Conservation (phyloP, 2,797 vertebrate species). For the Sebastes jordani region DNA sequence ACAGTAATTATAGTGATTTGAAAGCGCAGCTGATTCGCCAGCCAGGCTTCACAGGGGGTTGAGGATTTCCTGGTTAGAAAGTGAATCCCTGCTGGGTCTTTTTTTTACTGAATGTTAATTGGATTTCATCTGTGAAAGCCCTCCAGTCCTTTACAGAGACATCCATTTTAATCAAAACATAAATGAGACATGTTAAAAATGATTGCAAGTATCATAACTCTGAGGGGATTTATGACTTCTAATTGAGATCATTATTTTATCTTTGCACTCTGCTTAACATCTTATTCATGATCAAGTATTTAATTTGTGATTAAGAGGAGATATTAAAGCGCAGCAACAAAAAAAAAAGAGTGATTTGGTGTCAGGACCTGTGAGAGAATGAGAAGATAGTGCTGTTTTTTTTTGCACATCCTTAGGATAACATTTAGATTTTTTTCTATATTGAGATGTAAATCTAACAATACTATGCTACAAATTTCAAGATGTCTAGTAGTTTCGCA, state of each 20-base stretch:
- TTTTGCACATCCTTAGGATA: neutral
- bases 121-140: conserved; percentile 61
- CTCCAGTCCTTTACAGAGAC: conserved; percentile 47
- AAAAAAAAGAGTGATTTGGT: neutral
- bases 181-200: conserved; percentile 63
- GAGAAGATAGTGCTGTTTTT: neutral
- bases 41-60: conserved; percentile 8
- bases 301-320: conserved; percentile 12
- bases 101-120: conserved; percentile 68
- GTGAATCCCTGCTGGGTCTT: conserved; percentile 50
- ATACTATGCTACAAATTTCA: neutral
- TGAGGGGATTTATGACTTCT: conserved; percentile 56
- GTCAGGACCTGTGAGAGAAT: neutral
- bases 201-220: conserved; percentile 53
- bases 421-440: neutral
- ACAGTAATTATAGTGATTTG: conserved; percentile 17
- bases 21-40: conserved; percentile 2
- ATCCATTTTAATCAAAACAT: conserved; percentile 73
- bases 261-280: conserved; percentile 47
- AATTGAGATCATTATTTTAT: conserved; percentile 58
- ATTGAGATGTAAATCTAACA: neutral
- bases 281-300: conserved; percentile 17
- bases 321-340: neutral
- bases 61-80: conserved; percentile 56
- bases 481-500: neutral